A percentile compares a stretch with the other conserved stretches of the same genome.
These are phyloP conservation scores for Apotomis betuletana DNA, from an alignment of 2,888 invertebrate genomes.

Conservation along the genomic window DNA sequence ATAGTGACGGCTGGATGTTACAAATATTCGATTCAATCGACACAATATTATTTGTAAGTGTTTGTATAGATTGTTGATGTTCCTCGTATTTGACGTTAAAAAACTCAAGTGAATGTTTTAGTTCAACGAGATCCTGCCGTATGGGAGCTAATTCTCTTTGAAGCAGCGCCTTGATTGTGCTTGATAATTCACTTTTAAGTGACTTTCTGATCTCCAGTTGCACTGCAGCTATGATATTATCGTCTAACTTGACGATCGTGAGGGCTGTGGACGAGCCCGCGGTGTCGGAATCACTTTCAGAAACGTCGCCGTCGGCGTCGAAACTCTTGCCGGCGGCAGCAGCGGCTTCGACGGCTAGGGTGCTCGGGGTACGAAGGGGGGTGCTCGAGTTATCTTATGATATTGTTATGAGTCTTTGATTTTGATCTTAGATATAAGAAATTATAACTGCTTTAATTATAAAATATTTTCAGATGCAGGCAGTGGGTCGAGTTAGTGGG, in stretches of 20 bases:
- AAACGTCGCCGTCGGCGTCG: not conserved
- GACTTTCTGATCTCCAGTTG: not conserved
- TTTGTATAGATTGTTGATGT: too few species aligned
- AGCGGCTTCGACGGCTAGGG: too few species aligned
- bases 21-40: too few species aligned
- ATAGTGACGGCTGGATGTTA: too few species aligned
- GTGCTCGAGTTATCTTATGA: too few species aligned
- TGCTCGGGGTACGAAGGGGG: too few species aligned
- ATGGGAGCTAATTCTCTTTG: constrained; percentile 5
- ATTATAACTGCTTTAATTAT: too few species aligned
- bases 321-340: not conserved
- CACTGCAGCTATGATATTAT: not conserved
- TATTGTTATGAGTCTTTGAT: too few species aligned
- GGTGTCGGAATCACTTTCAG: not conserved
- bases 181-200: not conserved
- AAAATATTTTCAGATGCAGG: too few species aligned
- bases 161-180: not conserved
- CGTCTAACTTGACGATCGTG: not conserved
- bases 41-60: too few species aligned
- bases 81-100: not conserved
- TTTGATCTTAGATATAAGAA: too few species aligned
- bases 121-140: not conserved
- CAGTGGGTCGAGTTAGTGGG: too few species aligned
- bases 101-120: not conserved
- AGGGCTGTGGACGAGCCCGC: not conserved